Conservation (phyloP, 2,113 vertebrate species). For the Rattus rattus region DNA sequence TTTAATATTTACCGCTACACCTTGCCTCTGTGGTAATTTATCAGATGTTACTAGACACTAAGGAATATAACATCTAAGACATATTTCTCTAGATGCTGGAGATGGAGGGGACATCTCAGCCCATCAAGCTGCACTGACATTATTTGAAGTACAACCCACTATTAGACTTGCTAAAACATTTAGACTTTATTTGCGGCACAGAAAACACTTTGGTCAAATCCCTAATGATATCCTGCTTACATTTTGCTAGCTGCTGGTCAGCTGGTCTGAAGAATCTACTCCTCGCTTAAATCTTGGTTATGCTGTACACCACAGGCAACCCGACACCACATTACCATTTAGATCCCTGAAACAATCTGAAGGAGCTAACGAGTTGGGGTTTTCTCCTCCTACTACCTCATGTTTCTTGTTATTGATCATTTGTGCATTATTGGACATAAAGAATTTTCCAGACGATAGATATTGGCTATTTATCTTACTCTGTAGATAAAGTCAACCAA, state of each 20-base stretch:
- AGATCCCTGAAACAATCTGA: background rate
- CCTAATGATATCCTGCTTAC: background rate
- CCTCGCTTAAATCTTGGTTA: background rate
- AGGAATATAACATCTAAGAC: background rate
- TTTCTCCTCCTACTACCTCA: background rate
- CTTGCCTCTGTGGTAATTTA: background rate
- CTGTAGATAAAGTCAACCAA: background rate
- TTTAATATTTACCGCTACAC: too few species aligned
- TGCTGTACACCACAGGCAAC: background rate
- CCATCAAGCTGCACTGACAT: background rate
- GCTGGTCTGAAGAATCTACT: background rate
- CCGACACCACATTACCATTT: background rate
- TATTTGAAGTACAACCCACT: background rate
- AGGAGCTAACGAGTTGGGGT: background rate
- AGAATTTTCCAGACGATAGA: slow-evolving; percentile 13
- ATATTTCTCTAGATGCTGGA: background rate
- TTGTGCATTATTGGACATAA: background rate
- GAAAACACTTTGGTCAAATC: slow-evolving; percentile 1
- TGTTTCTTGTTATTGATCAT: background rate
- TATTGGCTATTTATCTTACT: background rate
- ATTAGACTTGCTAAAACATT: background rate
- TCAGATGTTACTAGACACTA: background rate
- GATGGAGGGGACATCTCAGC: background rate
- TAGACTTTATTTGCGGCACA: slow-evolving; percentile 6
- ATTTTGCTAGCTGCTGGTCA: background rate